These are phyloP conservation scores for Lepidotrigona ventralis DNA, from an alignment of 1,140 invertebrate genomes.

Conservation along the genomic window DNA sequence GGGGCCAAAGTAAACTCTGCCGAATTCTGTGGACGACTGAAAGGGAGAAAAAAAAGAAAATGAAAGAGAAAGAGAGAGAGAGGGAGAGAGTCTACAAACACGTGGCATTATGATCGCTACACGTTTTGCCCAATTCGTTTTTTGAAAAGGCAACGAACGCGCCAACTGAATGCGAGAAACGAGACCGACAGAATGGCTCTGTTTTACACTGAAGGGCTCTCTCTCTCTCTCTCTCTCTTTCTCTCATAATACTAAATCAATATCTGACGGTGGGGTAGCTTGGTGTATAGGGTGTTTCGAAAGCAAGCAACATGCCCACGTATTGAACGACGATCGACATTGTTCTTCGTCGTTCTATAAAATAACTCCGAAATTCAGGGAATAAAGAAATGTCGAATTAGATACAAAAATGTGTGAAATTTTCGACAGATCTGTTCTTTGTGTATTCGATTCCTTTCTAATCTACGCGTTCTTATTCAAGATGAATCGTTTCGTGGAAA, in stretches of 20 bases:
- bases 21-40: background rate
- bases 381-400: no score
- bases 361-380: no score
- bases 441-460: no score
- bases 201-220: constrained; percentile 59
- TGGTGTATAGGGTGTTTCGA: constrained; percentile 72
- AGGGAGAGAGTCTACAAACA: constrained; percentile 6
- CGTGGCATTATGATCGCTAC: constrained; percentile 33
- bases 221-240: constrained; percentile 15
- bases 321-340: constrained; percentile 47
- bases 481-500: no score
- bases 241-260: constrained; percentile 78
- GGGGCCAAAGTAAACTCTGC: background rate
- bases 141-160: constrained; percentile 63
- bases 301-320: constrained; percentile 56
- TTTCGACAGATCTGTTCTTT: no score
- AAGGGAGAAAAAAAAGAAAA: background rate
- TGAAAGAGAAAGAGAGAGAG: background rate
- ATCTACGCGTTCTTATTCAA: no score
- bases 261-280: constrained; percentile 72
- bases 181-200: constrained; percentile 58
- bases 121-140: constrained; percentile 60
- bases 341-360: background rate
- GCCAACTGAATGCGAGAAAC: constrained; percentile 66
- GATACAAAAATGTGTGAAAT: no score